Conservation (phyloP, 2,888 invertebrate species). For the Autographa gamma region DNA sequence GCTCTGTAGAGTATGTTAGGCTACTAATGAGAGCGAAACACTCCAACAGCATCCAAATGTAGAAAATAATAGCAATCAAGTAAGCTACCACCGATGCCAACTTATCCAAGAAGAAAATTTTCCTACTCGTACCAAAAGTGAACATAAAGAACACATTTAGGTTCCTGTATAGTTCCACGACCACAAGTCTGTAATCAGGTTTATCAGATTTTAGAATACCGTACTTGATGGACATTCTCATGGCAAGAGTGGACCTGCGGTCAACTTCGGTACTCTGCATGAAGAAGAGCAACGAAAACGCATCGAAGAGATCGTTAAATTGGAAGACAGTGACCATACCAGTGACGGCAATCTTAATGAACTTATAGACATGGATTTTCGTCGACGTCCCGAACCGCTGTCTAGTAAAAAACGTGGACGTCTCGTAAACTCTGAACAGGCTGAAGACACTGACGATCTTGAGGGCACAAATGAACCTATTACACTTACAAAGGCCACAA, state of each 20-base stretch:
- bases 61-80: conserved; percentile 55
- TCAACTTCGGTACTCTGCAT: conserved; percentile 29
- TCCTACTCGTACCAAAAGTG: conserved; percentile 46
- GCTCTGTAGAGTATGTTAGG: conserved; percentile 13
- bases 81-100: conserved; percentile 51
- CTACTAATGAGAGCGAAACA: conserved; percentile 49
- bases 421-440: conserved; percentile 56
- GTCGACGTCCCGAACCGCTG: conserved; percentile 34
- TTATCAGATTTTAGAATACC: not conserved
- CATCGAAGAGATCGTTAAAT: conserved; percentile 52
- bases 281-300: conserved; percentile 45
- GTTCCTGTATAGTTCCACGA: conserved; percentile 52
- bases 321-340: conserved; percentile 57
- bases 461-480: conserved; percentile 18
- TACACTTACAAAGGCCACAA: not conserved
- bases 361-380: conserved; percentile 43
- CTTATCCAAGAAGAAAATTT: conserved; percentile 44
- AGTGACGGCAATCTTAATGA: conserved; percentile 55
- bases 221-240: conserved; percentile 29
- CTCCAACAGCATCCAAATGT: conserved; percentile 58
- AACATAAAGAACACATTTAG: conserved; percentile 59
- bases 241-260: conserved; percentile 18
- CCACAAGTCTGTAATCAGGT: conserved; percentile 16
- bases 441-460: conserved; percentile 52
- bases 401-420: conserved; percentile 48